phyloP scores from a whole-genome alignment of 2,113 vertebrate species.

The Salvelinus fontinalis region DNA sequence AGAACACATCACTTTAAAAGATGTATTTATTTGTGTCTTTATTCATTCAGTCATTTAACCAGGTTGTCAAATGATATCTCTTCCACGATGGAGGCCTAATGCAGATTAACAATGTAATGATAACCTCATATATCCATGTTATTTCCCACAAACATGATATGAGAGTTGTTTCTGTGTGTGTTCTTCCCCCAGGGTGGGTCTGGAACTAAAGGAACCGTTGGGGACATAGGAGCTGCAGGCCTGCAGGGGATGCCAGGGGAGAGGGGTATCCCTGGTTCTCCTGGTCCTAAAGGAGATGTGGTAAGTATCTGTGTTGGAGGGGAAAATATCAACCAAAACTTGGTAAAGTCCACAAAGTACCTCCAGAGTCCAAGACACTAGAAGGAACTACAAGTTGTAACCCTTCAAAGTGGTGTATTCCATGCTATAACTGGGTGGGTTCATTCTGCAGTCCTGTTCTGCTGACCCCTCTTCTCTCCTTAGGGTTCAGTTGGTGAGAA shows the following conservation, averaged over 20 bases:
- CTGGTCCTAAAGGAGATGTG: slow-evolving; percentile 92
- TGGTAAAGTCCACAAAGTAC: neutral
- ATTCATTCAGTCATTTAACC: neutral
- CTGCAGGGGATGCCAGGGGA: slow-evolving; percentile 97
- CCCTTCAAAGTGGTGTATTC: neutral
- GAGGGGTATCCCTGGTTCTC: slow-evolving; percentile 86
- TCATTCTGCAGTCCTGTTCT: neutral
- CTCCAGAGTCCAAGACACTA: no score
- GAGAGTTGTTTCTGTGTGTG: neutral
- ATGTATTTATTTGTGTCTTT: no score
- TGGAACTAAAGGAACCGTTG: slow-evolving; percentile 83
- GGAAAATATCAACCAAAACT: neutral
- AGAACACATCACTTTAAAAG: neutral
- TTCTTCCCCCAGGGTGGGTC: slow-evolving; percentile 76
- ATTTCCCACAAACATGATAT: no score
- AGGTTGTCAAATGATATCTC: no score
- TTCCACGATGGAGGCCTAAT: neutral
- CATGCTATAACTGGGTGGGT: neutral
- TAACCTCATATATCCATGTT: neutral
- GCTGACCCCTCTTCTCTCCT: neutral
- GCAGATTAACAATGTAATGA: neutral
- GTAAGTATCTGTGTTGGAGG: slow-evolving; percentile 69
- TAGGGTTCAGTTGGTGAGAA: slow-evolving; percentile 87
- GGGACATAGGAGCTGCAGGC: slow-evolving; percentile 87
- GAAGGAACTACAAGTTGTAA: no score